phyloP scores from a whole-genome alignment of 2,888 invertebrate species.

The Scaptomyza cyrtandrae region DNA sequence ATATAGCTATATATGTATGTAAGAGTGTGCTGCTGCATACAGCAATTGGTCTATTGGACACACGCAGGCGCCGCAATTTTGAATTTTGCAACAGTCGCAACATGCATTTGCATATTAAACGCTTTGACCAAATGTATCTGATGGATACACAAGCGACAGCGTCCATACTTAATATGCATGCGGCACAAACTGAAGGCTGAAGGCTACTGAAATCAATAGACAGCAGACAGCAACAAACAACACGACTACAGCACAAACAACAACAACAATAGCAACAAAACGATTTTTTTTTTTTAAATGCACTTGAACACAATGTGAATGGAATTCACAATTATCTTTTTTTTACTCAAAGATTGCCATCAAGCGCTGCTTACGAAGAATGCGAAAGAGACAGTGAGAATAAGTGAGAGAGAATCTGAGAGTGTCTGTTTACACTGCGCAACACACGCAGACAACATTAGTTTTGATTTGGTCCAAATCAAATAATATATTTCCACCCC shows the following conservation, averaged over 20 bases:
- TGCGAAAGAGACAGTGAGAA: constrained; percentile 4
- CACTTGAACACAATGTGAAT: constrained; percentile 61
- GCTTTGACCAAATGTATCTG: constrained; percentile 43
- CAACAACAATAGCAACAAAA: constrained; percentile 10
- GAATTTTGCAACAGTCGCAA: constrained; percentile 62
- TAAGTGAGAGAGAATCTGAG: neutral
- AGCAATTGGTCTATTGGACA: constrained; percentile 22
- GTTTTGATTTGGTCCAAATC: neutral
- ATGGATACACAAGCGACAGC: constrained; percentile 20
- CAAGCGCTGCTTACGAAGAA: constrained; percentile 12
- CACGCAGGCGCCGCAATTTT: constrained; percentile 54
- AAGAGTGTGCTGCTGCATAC: no score
- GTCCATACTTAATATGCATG: constrained; percentile 65
- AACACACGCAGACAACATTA: neutral
- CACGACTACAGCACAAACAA: no score
- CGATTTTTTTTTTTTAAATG: constrained; percentile 52
- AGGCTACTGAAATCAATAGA: constrained; percentile 77
- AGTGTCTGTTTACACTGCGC: neutral
- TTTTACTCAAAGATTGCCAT: constrained; percentile 30
- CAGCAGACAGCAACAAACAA: constrained; percentile 15
- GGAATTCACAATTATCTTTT: constrained; percentile 59
- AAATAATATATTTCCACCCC: constrained; percentile 23
- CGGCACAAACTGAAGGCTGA: constrained; percentile 70
- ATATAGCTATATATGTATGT: neutral
- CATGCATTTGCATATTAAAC: constrained; percentile 53